A percentile compares a stretch with the other conserved stretches of the same genome.
phyloP scores from a whole-genome alignment of 2,888 invertebrate genomes.

The Syritta pipiens region DNA sequence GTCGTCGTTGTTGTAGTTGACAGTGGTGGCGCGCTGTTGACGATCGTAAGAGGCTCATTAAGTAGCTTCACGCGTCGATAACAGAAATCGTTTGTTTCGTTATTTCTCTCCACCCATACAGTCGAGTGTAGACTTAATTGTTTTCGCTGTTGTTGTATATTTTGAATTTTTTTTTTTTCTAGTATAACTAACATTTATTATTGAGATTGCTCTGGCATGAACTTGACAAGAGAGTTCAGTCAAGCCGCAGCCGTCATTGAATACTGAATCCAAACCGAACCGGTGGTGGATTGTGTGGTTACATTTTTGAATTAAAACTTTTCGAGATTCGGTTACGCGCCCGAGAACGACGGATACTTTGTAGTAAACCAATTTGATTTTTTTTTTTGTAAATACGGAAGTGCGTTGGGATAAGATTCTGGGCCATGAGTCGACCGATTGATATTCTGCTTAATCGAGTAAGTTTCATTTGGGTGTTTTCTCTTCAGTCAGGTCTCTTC shows the following conservation, averaged over 20 bases:
- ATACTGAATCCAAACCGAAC: conserved; percentile 62
- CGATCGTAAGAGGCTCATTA: conserved; percentile 42
- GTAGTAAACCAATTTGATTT: not conserved
- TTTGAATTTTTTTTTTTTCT: conserved; percentile 29
- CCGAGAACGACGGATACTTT: not conserved
- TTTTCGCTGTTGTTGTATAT: conserved; percentile 20
- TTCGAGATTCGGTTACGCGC: not conserved
- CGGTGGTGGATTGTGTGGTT: conserved; percentile 36
- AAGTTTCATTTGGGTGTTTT: conserved; percentile 71
- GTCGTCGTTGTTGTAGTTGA: not conserved
- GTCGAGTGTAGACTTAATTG: conserved; percentile 45
- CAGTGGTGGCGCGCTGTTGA: not conserved
- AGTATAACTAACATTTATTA: conserved; percentile 56
- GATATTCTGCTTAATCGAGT: conserved; percentile 77
- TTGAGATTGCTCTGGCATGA: conserved; percentile 60
- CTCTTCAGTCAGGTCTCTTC: too few relatives aligned
- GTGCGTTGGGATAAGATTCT: conserved; percentile 14
- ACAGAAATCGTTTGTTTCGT: conserved; percentile 55
- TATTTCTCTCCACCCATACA: conserved; percentile 46
- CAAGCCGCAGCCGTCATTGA: conserved; percentile 68
- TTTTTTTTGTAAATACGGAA: not conserved
- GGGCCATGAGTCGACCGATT: conserved; percentile 76
- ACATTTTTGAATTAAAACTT: not conserved
- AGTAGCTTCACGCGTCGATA: conserved; percentile 44
- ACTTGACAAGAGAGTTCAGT: conserved; percentile 68